Evolutionary conservation across 2,797 vertebrate species (phyloP).

Genomic region (Heteromormyrus szaboi): DNA sequence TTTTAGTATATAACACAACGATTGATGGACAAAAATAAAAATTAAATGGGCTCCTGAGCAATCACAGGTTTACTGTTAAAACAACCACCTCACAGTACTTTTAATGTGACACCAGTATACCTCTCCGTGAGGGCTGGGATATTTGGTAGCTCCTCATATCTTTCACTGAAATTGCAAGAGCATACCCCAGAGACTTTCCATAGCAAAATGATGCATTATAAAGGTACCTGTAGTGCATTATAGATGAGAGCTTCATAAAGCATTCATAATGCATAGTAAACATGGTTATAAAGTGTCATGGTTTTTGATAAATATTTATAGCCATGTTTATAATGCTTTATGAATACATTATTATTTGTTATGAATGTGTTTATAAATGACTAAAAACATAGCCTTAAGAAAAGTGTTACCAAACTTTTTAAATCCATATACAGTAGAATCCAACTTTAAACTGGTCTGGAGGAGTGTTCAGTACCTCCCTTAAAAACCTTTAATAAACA

Average conservation of each 20-base stretch:
- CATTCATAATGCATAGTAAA: no score
- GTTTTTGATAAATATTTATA: no score
- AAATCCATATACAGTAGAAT: neutral
- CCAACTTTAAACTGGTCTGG: neutral
- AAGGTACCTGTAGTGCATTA: neutral
- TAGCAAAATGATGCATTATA: slow-evolving; percentile 13
- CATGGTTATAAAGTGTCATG: no score
- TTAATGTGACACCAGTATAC: neutral
- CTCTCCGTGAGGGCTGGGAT: neutral
- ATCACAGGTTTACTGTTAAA: neutral
- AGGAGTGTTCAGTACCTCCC: neutral
- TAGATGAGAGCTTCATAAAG: no score
- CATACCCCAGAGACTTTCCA: slow-evolving; percentile 8
- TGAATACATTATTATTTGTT: no score
- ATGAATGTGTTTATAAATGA: no score
- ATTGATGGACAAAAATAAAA: neutral
- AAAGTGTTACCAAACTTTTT: slow-evolving; percentile 4
- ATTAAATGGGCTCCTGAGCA: neutral
- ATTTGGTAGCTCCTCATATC: neutral
- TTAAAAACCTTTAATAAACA: slow-evolving; percentile 8
- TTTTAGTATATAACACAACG: neutral
- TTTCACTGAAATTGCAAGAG: neutral
- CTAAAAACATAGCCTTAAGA: no score
- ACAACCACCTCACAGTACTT: neutral
- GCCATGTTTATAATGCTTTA: no score